Evolutionary conservation across 2,888 invertebrate genomes (phyloP).

Genomic region (Cristatella mucedo): DNA sequence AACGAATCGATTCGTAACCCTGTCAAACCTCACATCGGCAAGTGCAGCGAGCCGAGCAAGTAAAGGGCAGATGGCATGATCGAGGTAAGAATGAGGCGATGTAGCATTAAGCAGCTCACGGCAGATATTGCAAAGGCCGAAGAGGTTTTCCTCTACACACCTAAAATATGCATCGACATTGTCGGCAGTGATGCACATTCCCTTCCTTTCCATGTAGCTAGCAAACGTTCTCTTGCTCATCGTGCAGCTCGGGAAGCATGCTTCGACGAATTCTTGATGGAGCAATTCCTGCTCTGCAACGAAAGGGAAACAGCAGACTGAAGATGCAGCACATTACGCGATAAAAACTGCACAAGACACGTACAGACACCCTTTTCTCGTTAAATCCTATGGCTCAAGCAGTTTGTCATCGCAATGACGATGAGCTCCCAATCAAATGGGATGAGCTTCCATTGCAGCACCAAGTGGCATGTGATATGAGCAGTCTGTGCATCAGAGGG

Average conservation of each 20-base stretch:
- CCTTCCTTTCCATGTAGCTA: conserved; percentile 45
- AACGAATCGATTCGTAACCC: background rate
- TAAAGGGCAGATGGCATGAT: background rate
- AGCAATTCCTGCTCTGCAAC: conserved; percentile 36
- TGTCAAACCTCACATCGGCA: background rate
- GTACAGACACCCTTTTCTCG: no score
- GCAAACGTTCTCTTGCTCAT: conserved; percentile 46
- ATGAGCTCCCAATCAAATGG: no score
- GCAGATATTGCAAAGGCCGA: no score
- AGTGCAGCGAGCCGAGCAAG: background rate
- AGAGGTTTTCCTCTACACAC: conserved; percentile 14
- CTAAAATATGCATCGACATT: conserved; percentile 24
- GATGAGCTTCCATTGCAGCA: no score
- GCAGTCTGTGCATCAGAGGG: no score
- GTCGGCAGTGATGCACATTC: conserved; percentile 24
- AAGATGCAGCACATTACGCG: no score
- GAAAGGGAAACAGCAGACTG: background rate
- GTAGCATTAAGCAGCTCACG: background rate
- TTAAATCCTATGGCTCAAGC: no score
- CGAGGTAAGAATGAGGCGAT: background rate
- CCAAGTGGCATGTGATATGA: no score
- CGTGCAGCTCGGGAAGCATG: conserved; percentile 45
- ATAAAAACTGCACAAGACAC: no score
- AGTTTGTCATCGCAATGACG: no score
- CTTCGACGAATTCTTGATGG: conserved; percentile 45